Base-by-base conservation (phyloP, 1,140 invertebrate genomes). In the Latrodectus geometricus region DNA sequence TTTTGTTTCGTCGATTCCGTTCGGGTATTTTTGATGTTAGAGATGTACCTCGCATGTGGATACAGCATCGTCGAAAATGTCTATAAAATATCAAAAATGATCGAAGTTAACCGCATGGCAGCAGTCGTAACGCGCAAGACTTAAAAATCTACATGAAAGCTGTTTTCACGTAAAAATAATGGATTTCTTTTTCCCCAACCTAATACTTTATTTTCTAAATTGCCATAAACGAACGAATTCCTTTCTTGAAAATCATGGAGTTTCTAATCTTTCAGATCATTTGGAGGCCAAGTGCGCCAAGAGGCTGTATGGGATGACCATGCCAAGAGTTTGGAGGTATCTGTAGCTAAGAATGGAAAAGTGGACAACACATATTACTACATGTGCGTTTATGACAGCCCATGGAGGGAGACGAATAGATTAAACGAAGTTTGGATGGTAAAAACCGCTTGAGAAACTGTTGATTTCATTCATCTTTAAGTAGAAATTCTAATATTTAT, bases 311-410 rank as follows among this genome's bases (percentile, higher is more conserved):
- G 83, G 83, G 83, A 85, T 54, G 74, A 77, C 5, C 65, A 85
- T 14, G 74, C 73, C 14, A 21, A 20, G 0, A 11, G 20, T 17
- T 17, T 85, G 65, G 17, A 61, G 54, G 23, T 4, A 35, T 17
- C 73, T 0, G 11, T 56, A 5, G n/a, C 61, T 4, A 21, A 48
- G 4, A n/a, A 76, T 35, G 49, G 4, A 14, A 17, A 9, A 8
- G 49, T 68, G 3, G 61, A 70, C 21, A 11, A 73, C 20, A 50
- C 74, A 9, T 85, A 56, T 52, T 85, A 85, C 49, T 85, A 77
- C 23, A 85, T 85, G 12, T 49, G 66, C 17, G 83, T 85, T 49
- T 85, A 85, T 15, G 83, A 85, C 65, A 85, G 83, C 20, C 83
- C 83, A 4, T 85, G 83, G 83, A 73, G 65, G 1, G 50, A 70